Evolutionary conservation across 92 coral and sea anemone genomes (phyloP).

Genomic region (Umimayanthus chanpuru): DNA sequence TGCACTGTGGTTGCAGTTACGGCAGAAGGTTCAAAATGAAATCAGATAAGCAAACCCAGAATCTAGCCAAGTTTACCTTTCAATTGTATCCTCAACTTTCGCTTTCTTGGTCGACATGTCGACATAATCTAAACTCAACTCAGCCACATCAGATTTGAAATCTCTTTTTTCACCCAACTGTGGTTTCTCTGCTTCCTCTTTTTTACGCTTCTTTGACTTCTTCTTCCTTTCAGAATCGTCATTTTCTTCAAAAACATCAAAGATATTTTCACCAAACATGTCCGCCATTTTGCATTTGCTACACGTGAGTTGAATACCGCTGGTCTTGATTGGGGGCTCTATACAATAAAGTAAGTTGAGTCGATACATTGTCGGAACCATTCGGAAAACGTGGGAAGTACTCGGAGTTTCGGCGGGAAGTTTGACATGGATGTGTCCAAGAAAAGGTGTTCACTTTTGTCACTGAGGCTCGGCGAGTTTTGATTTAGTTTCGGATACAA

Average conservation of each 20-base stretch:
- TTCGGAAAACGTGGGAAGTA: not conserved
- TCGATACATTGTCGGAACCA: not conserved
- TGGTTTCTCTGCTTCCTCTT: slow-evolving; percentile 34
- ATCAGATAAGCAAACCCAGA: too few relatives aligned
- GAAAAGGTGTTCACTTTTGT: not conserved
- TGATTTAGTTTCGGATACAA: not conserved
- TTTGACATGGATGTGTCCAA: not conserved
- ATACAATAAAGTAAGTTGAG: not conserved
- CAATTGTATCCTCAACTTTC: slow-evolving; percentile 71
- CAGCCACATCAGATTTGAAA: slow-evolving; percentile 62
- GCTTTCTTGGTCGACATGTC: slow-evolving; percentile 58
- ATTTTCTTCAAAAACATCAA: slow-evolving; percentile 90
- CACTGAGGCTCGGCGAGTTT: too few relatives aligned
- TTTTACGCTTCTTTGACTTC: slow-evolving; percentile 55
- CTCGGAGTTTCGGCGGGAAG: slow-evolving; percentile 29
- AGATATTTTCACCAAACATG: slow-evolving; percentile 79
- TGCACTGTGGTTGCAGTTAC: too few relatives aligned
- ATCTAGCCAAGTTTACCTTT: slow-evolving; percentile 50
- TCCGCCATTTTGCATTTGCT: slow-evolving; percentile 80
- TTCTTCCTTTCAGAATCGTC: slow-evolving; percentile 43
- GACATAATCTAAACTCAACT: slow-evolving; percentile 51
- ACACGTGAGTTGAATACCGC: slow-evolving; percentile 34
- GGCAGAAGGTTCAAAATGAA: too few relatives aligned
- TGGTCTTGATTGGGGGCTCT: slow-evolving; percentile 25
- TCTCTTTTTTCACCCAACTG: slow-evolving; percentile 65